Evolutionary conservation across 2,113 vertebrate genomes (phyloP), one percentile per base, ranked within the genome.

Genomic region (Leucosticte australis): DNA sequence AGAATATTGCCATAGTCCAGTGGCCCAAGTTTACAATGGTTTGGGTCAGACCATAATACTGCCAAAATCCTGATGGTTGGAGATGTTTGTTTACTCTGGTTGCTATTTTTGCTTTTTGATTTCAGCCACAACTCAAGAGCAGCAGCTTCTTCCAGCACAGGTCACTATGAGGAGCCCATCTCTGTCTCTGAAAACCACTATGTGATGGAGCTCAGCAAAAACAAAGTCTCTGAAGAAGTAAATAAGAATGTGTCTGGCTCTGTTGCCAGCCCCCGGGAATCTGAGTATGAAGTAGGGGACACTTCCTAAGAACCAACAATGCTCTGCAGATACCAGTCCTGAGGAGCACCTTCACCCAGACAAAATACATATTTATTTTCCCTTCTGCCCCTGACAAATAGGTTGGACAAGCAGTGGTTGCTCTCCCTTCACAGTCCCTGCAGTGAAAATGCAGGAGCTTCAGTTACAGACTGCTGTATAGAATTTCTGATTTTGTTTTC

Each of bases 131-230:
- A 64, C 53, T 73, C 5, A 0, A 93, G 49, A 89, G 70, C 84
- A 52, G 73, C 70, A 71, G 16, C 77, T 89, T 50, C 86, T 42
- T 64, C 56, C 21, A 47, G 30, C 35, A n/a, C 1, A 3, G 62
- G 12, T 79, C 31, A 73, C 16, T 96, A 94, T 44, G 94, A 96
- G 70, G 94, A 96, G 23, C 78, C 78, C 49, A 91, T 96, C 50
- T 6, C 5, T 24, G 17, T 7, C 62, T 76, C 90, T 60, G 94
- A 93, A 60, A 96, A 95, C 67, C 28, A 41, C 47, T 96, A 96
- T 3, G 31, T 73, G 49, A 27, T 20, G 28, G 65, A 85, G 15
- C 14, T 35, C 0, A 0, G 4, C 5, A 19, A 19, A 71, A 60
- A 10, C 30, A 44, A 69, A 73, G 13, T 6, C 24, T 49, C 31